Evolutionary conservation across 1,140 invertebrate genomes (phyloP).

Genomic region (Globodera ellingtonae): DNA sequence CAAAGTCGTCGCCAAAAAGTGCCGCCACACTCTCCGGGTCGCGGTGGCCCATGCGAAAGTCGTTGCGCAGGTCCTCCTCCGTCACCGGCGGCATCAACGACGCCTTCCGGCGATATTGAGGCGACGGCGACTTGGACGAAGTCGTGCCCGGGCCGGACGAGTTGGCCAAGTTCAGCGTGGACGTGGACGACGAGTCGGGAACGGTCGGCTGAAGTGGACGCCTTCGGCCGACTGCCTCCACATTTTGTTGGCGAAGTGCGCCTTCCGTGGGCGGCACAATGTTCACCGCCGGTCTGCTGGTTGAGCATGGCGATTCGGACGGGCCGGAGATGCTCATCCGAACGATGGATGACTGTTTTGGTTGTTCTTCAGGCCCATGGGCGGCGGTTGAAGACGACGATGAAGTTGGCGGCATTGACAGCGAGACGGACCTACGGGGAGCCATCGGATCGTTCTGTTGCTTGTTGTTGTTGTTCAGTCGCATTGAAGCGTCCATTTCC

Average conservation of each 20-base stretch:
- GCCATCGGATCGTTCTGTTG: no score
- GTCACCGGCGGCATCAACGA: slow-evolving; percentile 52
- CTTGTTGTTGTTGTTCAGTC: not conserved
- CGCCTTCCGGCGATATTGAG: slow-evolving; percentile 36
- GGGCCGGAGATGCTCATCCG: not conserved
- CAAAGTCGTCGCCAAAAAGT: slow-evolving; percentile 54
- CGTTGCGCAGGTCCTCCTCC: slow-evolving; percentile 43
- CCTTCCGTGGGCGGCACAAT: slow-evolving; percentile 5
- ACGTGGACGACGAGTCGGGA: not conserved
- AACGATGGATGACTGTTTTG: no score
- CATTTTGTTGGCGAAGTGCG: not conserved
- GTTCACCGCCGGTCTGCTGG: not conserved
- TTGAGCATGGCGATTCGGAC: no score
- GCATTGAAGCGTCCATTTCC: no score
- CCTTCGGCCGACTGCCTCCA: no score
- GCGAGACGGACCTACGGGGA: not conserved
- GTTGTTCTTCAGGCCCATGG: not conserved
- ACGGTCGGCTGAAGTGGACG: not conserved
- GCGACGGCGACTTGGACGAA: not conserved
- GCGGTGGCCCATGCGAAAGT: slow-evolving; percentile 36
- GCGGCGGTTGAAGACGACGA: no score
- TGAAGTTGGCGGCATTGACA: not conserved
- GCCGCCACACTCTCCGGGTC: slow-evolving; percentile 47
- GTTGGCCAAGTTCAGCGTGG: not conserved
- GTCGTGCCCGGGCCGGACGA: not conserved